A percentile compares a stretch with the other conserved stretches of the same genome.
Evolutionary conservation across 2,113 vertebrate species (phyloP).

Genomic region (Caretta caretta): DNA sequence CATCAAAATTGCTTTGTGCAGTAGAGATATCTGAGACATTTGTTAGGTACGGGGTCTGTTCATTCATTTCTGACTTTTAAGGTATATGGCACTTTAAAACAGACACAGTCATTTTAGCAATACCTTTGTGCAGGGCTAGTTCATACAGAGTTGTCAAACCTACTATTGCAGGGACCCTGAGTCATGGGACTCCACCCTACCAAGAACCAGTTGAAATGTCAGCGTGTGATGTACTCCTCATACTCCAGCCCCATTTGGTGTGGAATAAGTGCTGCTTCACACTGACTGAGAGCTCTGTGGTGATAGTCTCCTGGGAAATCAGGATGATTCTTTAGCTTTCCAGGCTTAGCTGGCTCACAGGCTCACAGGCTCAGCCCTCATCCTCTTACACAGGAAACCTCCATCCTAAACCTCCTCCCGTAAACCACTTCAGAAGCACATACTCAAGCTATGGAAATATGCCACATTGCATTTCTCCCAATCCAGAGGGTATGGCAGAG

Average conservation of each 20-base stretch:
- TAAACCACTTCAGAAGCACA: neutral
- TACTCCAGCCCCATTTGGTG: neutral
- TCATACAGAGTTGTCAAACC: neutral
- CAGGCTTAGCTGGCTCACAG: neutral
- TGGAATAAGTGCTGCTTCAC: neutral
- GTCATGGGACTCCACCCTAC: neutral
- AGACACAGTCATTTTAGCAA: neutral
- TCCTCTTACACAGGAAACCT: neutral
- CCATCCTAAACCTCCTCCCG: neutral
- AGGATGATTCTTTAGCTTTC: neutral
- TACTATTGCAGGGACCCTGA: neutral
- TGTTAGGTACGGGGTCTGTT: neutral
- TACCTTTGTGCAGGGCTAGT: neutral
- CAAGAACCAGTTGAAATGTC: neutral
- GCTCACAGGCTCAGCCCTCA: neutral
- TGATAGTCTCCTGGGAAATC: neutral
- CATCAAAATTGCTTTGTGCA: neutral
- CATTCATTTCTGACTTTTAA: neutral
- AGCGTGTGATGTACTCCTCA: neutral
- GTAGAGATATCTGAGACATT: accelerated
- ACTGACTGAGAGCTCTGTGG: neutral
- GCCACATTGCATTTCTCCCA: neutral
- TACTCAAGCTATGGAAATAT: neutral
- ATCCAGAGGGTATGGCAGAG: neutral
- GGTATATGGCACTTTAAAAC: accelerated